These are phyloP conservation scores for Lamproptera curius DNA, from an alignment of 2,888 invertebrate genomes.

Conservation along the genomic window DNA sequence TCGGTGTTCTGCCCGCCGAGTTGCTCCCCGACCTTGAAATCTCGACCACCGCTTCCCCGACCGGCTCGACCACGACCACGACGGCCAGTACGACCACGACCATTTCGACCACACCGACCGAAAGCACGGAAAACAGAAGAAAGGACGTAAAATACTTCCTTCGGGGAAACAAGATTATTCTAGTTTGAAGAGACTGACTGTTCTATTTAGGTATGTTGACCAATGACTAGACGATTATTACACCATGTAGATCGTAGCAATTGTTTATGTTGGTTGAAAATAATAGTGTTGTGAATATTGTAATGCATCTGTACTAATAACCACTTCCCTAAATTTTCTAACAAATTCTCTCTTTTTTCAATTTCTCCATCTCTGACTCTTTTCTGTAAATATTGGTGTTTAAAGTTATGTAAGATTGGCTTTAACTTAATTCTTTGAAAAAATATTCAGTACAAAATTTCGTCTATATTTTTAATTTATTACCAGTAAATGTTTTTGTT, in stretches of 20 bases:
- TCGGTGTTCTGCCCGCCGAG: conserved; percentile 65
- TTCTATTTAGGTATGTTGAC: conserved; percentile 38
- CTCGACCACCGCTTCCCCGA: conserved; percentile 23
- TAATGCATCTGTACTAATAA: too few relatives aligned
- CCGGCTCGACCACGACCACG: conserved; percentile 34
- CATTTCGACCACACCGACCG: conserved; percentile 41
- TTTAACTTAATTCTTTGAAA: neutral
- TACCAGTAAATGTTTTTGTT: neutral
- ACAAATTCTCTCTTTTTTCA: neutral
- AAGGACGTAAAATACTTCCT: conserved; percentile 67
- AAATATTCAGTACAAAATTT: neutral
- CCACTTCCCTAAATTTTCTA: neutral
- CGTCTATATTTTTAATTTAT: neutral
- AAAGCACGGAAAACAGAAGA: conserved; percentile 46
- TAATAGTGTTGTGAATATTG: too few relatives aligned
- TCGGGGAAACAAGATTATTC: conserved; percentile 70
- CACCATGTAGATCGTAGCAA: conserved; percentile 21
- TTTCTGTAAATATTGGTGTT: neutral
- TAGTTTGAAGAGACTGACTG: conserved; percentile 63
- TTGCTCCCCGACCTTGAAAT: conserved; percentile 43
- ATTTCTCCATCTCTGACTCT: neutral
- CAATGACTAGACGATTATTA: conserved; percentile 23
- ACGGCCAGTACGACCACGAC: conserved; percentile 40
- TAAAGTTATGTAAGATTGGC: neutral
- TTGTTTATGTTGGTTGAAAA: too few relatives aligned